Percentiles rank a stretch among this genome's conserved stretches.
Evolutionary conservation across 2,888 invertebrate species (phyloP).

Genomic region (Candidula unifasciata): DNA sequence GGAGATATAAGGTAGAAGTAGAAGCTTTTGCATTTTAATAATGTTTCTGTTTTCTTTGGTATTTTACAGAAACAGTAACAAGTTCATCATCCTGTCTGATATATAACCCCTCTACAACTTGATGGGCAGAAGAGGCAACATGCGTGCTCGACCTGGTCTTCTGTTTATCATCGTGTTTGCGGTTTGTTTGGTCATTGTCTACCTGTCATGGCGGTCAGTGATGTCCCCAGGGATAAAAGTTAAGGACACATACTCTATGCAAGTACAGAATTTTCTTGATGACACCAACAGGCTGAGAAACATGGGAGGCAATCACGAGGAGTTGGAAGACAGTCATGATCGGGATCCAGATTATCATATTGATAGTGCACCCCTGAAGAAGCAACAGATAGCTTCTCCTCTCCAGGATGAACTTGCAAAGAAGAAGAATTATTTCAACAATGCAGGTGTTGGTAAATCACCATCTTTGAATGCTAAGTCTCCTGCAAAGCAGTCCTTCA

Average conservation of each 20-base stretch:
- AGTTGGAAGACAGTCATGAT: constrained; percentile 3
- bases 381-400: not conserved
- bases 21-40: too few species aligned
- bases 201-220: constrained; percentile 45
- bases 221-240: constrained; percentile 5
- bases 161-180: constrained; percentile 34
- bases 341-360: constrained; percentile 34
- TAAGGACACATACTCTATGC: constrained; percentile 2
- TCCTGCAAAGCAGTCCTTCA: not conserved
- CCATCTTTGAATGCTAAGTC: not conserved
- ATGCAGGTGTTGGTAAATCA: not conserved
- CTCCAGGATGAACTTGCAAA: not conserved
- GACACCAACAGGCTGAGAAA: not conserved
- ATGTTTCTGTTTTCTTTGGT: not conserved
- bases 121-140: constrained; percentile 45
- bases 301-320: not conserved
- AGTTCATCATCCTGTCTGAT: not conserved
- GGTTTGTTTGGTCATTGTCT: constrained; percentile 43
- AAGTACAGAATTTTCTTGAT: not conserved
- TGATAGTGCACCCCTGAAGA: not conserved
- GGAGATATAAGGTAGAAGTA: too few species aligned
- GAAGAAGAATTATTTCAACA: not conserved
- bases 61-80: not conserved
- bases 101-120: not conserved
- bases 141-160: constrained; percentile 45